Conservation (phyloP, 2,113 vertebrate genomes). For the Tonatia bakeri region DNA sequence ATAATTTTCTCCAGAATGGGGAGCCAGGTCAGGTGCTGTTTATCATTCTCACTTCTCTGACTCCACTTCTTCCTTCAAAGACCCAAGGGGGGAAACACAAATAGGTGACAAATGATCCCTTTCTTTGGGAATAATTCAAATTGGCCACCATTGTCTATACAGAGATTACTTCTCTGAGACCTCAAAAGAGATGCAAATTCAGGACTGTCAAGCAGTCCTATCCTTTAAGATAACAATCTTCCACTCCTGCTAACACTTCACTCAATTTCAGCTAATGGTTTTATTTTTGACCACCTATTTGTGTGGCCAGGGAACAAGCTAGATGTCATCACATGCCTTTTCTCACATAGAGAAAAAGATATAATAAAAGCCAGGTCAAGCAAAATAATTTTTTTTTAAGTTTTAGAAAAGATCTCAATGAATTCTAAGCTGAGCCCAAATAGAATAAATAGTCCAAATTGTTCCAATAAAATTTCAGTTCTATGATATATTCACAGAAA, state of each 20-base stretch:
- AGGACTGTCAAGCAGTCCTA: not conserved
- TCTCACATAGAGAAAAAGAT: not conserved
- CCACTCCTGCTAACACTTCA: not conserved
- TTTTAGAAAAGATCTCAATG: not conserved
- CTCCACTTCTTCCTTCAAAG: not conserved
- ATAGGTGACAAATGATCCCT: not conserved
- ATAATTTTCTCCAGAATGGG: not conserved
- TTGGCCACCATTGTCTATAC: not conserved
- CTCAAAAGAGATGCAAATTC: not conserved
- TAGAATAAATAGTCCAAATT: not conserved
- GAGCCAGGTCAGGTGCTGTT: not conserved
- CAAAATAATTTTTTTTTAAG: not conserved
- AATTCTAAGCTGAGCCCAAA: not conserved
- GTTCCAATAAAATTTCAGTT: not conserved
- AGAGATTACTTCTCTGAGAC: not conserved
- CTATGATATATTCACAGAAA: not conserved
- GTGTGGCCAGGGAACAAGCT: not conserved
- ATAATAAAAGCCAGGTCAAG: not conserved
- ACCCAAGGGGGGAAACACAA: not conserved
- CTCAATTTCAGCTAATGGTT: not conserved
- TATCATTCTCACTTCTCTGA: not conserved
- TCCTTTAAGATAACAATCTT: not conserved
- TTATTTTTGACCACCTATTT: not conserved
- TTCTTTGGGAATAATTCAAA: not conserved
- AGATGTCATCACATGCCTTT: not conserved